These are phyloP conservation scores for Pegea sp. DNA, from an alignment of 23 tunicate genomes.

Conservation along the genomic window DNA sequence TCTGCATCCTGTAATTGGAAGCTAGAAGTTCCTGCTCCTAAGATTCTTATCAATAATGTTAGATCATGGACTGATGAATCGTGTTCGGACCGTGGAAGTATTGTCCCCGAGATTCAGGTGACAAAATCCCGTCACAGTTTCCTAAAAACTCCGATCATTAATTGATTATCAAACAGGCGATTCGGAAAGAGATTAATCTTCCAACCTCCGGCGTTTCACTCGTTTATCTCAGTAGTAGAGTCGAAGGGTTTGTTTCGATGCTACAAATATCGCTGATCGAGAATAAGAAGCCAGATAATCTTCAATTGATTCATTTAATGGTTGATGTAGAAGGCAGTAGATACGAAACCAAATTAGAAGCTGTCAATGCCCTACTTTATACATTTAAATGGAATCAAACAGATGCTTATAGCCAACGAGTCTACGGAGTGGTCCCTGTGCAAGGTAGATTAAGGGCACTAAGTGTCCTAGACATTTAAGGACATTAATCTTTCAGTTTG, in stretches of 20 bases:
- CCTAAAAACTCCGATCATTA: neutral
- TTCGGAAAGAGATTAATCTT: constrained; percentile 33
- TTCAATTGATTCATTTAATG: constrained; percentile 13
- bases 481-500: constrained; percentile 13
- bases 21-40: constrained; percentile 1
- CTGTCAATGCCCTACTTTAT: constrained; percentile 26
- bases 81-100: constrained; percentile 55
- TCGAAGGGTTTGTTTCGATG: constrained; percentile 33
- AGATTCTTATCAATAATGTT: constrained; percentile 26
- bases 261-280: constrained; percentile 20
- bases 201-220: constrained; percentile 45
- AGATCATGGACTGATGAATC: constrained; percentile 41
- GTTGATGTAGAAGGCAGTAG: constrained; percentile 28
- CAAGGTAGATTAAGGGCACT: too few relatives aligned
- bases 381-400: constrained; percentile 40
- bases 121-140: neutral
- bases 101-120: constrained; percentile 77
- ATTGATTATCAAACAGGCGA: constrained; percentile 39
- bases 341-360: constrained; percentile 56
- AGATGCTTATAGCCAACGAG: constrained; percentile 62
- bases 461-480: neutral
- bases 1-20: too few relatives aligned
- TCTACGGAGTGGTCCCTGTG: constrained; percentile 44
- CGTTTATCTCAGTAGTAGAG: constrained; percentile 67
- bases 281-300: constrained; percentile 26